These are phyloP conservation scores for Silurus asotus DNA, from an alignment of 2,113 vertebrate species.

Conservation along the genomic window DNA sequence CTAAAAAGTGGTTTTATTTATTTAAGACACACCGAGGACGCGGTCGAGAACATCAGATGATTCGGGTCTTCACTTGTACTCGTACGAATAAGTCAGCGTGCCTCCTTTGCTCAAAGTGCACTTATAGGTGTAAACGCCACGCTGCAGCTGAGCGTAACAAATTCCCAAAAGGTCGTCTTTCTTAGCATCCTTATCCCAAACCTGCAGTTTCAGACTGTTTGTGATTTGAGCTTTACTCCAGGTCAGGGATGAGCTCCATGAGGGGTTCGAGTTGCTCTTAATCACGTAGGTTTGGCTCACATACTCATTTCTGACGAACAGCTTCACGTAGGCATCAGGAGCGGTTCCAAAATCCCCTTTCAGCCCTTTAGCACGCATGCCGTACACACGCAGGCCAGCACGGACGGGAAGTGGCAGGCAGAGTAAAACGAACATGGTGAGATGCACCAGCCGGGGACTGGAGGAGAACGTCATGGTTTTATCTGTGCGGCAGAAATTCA, in stretches of 20 bases:
- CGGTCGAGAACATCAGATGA: neutral
- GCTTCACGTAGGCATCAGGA: constrained; percentile 30
- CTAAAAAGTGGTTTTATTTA: neutral
- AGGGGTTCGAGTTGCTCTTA: neutral
- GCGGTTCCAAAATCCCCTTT: neutral
- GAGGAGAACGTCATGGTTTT: constrained; percentile 13
- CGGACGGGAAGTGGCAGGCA: neutral
- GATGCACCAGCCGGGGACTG: neutral
- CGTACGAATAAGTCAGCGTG: neutral
- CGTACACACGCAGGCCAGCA: neutral
- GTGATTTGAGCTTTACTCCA: neutral
- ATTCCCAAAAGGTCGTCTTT: neutral
- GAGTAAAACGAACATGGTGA: constrained; percentile 17
- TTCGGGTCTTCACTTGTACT: neutral
- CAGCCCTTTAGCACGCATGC: neutral
- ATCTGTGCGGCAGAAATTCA: constrained; percentile 5
- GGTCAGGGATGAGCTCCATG: neutral
- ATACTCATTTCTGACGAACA: neutral
- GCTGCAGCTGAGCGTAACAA: neutral
- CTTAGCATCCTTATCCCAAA: constrained; percentile 24
- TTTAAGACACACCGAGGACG: neutral
- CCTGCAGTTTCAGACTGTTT: neutral
- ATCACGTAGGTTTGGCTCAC: neutral
- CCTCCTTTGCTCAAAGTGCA: neutral
- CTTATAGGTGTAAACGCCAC: neutral